Conservation (phyloP, 2,888 invertebrate genomes). For the Bombylius discolor region DNA sequence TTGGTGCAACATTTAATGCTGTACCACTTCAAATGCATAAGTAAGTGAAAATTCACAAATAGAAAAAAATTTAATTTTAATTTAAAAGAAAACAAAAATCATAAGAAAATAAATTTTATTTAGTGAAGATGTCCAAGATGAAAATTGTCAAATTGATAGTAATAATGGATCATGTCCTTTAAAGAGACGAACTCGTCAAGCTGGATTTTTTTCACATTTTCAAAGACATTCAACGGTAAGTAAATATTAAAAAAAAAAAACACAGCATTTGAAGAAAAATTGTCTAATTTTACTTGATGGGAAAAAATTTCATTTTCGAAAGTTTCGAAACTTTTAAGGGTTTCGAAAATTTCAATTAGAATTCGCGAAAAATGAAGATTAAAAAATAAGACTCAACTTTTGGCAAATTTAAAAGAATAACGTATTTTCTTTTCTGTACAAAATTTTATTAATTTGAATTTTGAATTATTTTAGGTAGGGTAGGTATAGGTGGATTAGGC, state of each 20-base stretch:
- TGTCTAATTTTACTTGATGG: too few relatives aligned
- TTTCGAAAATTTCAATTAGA: too few relatives aligned
- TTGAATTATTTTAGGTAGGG: too few relatives aligned
- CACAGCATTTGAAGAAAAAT: too few relatives aligned
- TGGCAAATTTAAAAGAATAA: too few relatives aligned
- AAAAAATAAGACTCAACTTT: too few relatives aligned
- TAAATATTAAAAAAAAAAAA: neutral
- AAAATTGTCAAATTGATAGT: conserved; percentile 17
- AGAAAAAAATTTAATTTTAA: neutral
- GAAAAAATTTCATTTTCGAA: too few relatives aligned
- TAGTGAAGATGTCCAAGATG: conserved; percentile 11
- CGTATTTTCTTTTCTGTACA: too few relatives aligned
- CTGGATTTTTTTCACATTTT: conserved; percentile 30
- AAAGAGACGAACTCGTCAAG: conserved; percentile 27
- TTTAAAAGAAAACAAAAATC: neutral
- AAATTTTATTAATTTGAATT: too few relatives aligned
- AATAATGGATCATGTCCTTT: conserved; percentile 18
- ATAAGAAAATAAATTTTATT: neutral
- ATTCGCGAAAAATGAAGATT: too few relatives aligned
- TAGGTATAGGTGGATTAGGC: too few relatives aligned
- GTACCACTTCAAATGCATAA: conserved; percentile 26
- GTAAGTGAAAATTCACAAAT: neutral
- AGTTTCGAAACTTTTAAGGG: too few relatives aligned
- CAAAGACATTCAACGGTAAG: conserved; percentile 29
- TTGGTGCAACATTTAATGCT: conserved; percentile 24